Conservation (phyloP, 1,140 invertebrate genomes). For the Calosoma granatense region DNA sequence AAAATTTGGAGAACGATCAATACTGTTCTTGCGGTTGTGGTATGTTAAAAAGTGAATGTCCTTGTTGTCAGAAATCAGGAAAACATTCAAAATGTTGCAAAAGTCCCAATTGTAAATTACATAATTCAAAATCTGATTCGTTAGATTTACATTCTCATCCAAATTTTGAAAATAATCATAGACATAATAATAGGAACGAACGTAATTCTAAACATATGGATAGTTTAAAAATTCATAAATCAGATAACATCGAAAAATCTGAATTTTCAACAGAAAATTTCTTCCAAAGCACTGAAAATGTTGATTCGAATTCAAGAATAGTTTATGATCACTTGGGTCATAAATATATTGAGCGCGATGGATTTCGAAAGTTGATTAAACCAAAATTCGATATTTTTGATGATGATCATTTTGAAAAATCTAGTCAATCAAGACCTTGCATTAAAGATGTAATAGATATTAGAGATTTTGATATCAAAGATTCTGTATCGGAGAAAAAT, state of each 20-base stretch:
- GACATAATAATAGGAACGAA: not conserved
- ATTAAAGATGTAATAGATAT: not conserved
- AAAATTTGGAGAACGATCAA: not conserved
- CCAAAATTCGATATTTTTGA: not conserved
- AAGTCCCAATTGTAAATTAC: not conserved
- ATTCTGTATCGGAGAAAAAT: too few species aligned
- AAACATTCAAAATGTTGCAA: not conserved
- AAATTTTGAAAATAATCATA: not conserved
- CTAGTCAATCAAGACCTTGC: not conserved
- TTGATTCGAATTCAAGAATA: too few species aligned
- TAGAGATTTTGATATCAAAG: not conserved
- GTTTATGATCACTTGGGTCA: not conserved
- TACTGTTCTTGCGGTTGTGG: not conserved
- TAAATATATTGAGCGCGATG: not conserved
- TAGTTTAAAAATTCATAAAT: not conserved
- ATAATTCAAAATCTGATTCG: not conserved
- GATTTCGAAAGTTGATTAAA: not conserved
- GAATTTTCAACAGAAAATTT: not conserved
- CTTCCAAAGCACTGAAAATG: too few species aligned
- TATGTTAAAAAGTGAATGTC: not conserved
- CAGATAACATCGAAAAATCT: not conserved
- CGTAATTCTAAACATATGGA: not conserved
- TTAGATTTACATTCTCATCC: not conserved
- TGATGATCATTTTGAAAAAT: not conserved
- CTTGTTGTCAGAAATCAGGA: not conserved